Base-by-base conservation (phyloP, 2,888 invertebrate species). In the Exocentrus adspersus region DNA sequence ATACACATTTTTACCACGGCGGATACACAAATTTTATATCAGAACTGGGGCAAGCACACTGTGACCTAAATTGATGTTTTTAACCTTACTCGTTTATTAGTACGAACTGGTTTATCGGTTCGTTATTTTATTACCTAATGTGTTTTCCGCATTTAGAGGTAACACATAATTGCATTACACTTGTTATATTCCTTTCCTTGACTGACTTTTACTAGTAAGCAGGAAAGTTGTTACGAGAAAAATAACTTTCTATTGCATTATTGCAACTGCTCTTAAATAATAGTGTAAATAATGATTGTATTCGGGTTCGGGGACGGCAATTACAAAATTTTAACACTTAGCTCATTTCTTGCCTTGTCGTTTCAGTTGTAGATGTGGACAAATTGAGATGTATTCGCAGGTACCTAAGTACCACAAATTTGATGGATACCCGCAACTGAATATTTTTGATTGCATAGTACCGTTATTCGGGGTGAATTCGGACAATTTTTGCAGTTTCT, bases 61-160 rank as follows among this genome's bases (percentile, higher is more conserved):
- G 28, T 54, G 54, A 54, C 54, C 54, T 17, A 54, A 54, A 54
- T 54, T 16, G 54, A 43, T 54, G 54, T 43, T 43, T 54, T 43
- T 54, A 54, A 54, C 54, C 54, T 54, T 54, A 54, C n/a, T n/a
- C 43, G 28, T 43, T 54, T 54, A 54, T 54, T 54, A 54, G 54
- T 43, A 43, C 24, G 54, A 24, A 21, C 42, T 43, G 43, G 41
- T 43, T 54, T 54, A 28, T 28, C 28, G 24, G 30, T 54, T 54
- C 28, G 30, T 43, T 54, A 28, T 17, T 16, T 43, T 54, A 54
- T 54, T 54, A 54, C 54, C 43, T 54, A 54, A 54, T 16, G 43
- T 24, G 43, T 54, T 54, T 54, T 43, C 54, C 54, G 54, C 28
- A 43, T 43, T 43, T 54, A 54, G 54, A 54, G 43, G 43, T 45